These are phyloP conservation scores for Upupa epops DNA, from an alignment of 2,113 vertebrate species.

Conservation along the genomic window DNA sequence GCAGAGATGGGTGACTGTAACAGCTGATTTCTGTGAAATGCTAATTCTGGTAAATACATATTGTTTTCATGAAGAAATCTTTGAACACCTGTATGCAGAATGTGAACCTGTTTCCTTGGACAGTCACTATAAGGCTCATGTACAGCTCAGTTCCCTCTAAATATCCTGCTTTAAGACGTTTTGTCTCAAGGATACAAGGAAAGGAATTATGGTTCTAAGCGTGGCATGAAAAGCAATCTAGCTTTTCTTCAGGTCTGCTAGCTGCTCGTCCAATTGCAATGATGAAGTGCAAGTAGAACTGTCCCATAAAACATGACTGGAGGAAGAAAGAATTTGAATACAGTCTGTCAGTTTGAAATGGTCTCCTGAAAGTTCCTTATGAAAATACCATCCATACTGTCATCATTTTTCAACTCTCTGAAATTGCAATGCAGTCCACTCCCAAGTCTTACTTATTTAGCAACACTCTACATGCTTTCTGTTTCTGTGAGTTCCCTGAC, in stretches of 20 bases:
- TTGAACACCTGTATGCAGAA: neutral
- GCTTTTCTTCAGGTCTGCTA: neutral
- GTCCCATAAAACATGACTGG: neutral
- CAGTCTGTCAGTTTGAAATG: neutral
- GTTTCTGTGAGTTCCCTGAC: neutral
- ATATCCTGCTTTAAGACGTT: neutral
- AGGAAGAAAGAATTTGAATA: neutral
- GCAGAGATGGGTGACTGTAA: neutral
- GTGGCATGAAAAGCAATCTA: neutral
- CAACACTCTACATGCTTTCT: neutral
- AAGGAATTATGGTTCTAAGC: neutral
- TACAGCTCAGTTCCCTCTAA: neutral
- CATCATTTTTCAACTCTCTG: neutral
- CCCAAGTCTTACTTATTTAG: neutral
- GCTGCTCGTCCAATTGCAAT: neutral
- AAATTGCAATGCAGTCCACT: neutral
- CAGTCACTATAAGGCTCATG: neutral
- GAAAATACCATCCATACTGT: neutral
- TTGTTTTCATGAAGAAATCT: neutral
- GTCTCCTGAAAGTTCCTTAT: neutral
- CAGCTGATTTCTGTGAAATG: neutral
- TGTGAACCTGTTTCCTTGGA: neutral
- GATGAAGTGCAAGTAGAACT: neutral
- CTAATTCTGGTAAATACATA: neutral
- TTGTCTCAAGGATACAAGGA: neutral